Base-by-base conservation (phyloP, 2,888 invertebrate species). In the Bimastos eiseni region DNA sequence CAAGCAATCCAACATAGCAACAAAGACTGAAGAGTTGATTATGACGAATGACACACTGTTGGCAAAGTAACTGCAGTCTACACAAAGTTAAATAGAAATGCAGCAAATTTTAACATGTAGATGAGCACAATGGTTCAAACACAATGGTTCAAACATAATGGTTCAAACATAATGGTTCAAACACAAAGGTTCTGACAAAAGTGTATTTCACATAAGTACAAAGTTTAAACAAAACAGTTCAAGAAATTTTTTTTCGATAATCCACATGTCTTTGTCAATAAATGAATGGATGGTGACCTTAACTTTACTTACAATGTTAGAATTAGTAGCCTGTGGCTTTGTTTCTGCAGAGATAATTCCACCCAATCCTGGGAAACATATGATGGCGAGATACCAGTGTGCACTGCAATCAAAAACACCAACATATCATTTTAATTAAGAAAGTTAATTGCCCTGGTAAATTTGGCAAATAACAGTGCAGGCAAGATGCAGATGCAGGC, bases 301-400 rank as follows among this genome's bases (percentile, higher is more conserved):
- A 70, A n/a, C n/a, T 70, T 37, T 86, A 86, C 86, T 86, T 34
- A 86, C 86, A 86, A 19, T 19, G 6, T 36, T 24, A 34, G 36
- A 86, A 36, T 34, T 86, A 84, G 86, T n/a, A 36, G 33, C 41
- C 24, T 30, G 6, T n/a, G 30, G 70, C n/a, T 70, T 84, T 19
- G 38, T 24, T 17, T 49, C 21, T 36, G 37, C 91, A 17, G 84
- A n/a, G 88, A 89, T 55, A n/a, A 90, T 90, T 55, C 90, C 90
- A 21, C 91, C 91, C 91, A 94, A 91, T 21, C 97, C 97, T 88
- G 99, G 98, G 95, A 97, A 99, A 95, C 99, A 99, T 91, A 99
- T 97, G 89, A 99, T 98, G 3, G 98, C 98, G 93, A 99, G 96
- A 95, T 98, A 99, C 99, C 99, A 99, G 96, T 99, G 99, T 89